These are phyloP conservation scores for Mesembrinibis cayennensis DNA, from an alignment of 2,113 vertebrate species.

Conservation along the genomic window DNA sequence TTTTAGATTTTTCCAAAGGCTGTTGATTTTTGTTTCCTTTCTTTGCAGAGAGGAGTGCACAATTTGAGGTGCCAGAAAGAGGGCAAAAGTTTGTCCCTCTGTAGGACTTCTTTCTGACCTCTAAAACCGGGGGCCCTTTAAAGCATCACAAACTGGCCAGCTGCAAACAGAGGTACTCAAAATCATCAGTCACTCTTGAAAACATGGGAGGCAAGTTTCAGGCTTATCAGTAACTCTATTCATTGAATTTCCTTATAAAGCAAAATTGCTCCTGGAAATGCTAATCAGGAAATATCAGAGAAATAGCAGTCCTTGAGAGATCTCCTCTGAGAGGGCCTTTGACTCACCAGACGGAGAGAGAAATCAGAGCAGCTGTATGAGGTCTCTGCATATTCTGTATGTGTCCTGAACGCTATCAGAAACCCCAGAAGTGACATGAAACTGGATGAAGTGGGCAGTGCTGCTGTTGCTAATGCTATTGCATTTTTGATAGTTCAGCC, in stretches of 20 bases:
- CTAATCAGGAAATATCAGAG: conserved; percentile 42
- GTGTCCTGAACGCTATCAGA: neutral
- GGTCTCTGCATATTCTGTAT: neutral
- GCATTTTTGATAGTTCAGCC: neutral
- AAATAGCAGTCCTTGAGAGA: conserved; percentile 10
- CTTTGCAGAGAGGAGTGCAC: neutral
- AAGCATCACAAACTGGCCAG: neutral
- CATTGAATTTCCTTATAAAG: conserved; percentile 24
- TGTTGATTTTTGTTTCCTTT: neutral
- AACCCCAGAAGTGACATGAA: neutral
- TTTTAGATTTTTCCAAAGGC: neutral
- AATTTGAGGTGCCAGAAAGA: neutral
- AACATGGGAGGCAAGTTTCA: neutral
- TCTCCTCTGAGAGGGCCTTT: neutral
- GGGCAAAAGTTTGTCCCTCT: neutral
- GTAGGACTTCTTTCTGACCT: neutral
- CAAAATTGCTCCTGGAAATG: conserved; percentile 45
- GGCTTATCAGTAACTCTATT: conserved; percentile 35
- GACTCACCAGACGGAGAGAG: neutral
- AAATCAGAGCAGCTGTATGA: conserved; percentile 12
- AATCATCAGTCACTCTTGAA: conserved; percentile 1
- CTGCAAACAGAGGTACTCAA: neutral
- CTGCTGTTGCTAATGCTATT: neutral
- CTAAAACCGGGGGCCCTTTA: neutral
- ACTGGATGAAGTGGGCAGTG: neutral